phyloP scores from a whole-genome alignment of 2,113 vertebrate species.

The Seriola dumerili region DNA sequence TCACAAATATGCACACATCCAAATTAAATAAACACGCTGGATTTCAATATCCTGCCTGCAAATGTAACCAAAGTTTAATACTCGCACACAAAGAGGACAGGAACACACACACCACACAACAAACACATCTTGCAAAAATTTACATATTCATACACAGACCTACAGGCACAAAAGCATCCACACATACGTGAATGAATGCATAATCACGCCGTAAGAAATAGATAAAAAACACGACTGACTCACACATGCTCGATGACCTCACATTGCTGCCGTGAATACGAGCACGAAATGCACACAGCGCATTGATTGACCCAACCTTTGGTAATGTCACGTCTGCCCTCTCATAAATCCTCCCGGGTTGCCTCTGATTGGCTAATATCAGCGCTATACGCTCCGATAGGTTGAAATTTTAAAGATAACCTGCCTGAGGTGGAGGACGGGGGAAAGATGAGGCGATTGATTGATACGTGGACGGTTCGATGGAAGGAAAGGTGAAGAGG shows the following conservation, averaged over 20 bases:
- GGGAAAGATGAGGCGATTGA: slow-evolving; percentile 24
- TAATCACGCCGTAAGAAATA: not conserved
- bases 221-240: not conserved
- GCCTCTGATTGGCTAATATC: slow-evolving; percentile 11
- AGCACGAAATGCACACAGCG: not conserved
- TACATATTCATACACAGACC: not conserved
- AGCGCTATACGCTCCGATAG: not conserved
- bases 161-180: not conserved
- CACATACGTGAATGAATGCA: not conserved
- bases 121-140: not conserved
- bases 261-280: not conserved
- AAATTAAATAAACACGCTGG: not conserved
- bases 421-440: slow-evolving; percentile 6
- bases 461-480: slow-evolving; percentile 12
- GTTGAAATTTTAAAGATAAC: slow-evolving; percentile 22
- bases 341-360: not conserved
- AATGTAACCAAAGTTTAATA: not conserved
- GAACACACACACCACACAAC: not conserved
- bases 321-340: slow-evolving; percentile 18
- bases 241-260: not conserved
- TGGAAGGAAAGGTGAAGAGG: slow-evolving; percentile 38
- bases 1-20: not conserved
- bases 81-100: not conserved
- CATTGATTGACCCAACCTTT: slow-evolving; percentile 32
- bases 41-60: not conserved